A percentile compares a stretch with the other conserved stretches of the same genome.
phyloP scores from a whole-genome alignment of 2,888 invertebrate genomes.

The Patella ulyssiponensis region DNA sequence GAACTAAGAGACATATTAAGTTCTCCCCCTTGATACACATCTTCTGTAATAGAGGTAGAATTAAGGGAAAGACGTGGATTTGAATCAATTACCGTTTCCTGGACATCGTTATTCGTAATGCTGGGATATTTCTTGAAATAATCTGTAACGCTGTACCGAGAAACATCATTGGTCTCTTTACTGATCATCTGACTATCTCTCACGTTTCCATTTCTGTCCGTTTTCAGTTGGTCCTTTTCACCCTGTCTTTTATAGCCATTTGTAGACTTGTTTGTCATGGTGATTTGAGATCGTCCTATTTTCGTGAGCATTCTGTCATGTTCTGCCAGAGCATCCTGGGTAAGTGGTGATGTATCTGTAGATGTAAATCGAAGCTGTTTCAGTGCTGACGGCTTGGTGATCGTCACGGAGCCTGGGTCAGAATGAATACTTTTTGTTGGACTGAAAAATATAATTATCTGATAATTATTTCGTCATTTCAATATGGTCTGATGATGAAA shows the following conservation, averaged over 20 bases:
- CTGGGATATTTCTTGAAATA: slow-evolving; percentile 59
- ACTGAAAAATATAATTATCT: slow-evolving; percentile 15
- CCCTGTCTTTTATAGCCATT: neutral
- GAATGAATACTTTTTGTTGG: slow-evolving; percentile 19
- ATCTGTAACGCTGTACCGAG: slow-evolving; percentile 61
- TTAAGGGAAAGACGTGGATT: neutral
- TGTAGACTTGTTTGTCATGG: slow-evolving; percentile 3
- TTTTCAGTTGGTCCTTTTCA: neutral
- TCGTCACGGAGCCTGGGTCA: slow-evolving; percentile 18
- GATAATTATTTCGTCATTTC: neutral
- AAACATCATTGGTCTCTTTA: slow-evolving; percentile 31
- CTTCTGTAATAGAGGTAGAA: slow-evolving; percentile 34
- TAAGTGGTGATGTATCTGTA: neutral
- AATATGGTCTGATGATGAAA: too few species aligned
- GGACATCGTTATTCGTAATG: neutral
- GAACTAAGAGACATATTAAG: slow-evolving; percentile 61
- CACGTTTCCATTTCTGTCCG: slow-evolving; percentile 9
- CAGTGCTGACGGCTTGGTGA: neutral
- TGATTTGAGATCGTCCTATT: neutral
- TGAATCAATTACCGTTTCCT: neutral
- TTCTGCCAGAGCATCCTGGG: slow-evolving; percentile 5
- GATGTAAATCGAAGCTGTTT: neutral
- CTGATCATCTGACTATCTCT: neutral
- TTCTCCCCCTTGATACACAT: slow-evolving; percentile 45
- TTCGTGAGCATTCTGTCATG: neutral